These are phyloP conservation scores for Zaprionus lineosus DNA, from an alignment of 2,888 invertebrate species.

Conservation along the genomic window DNA sequence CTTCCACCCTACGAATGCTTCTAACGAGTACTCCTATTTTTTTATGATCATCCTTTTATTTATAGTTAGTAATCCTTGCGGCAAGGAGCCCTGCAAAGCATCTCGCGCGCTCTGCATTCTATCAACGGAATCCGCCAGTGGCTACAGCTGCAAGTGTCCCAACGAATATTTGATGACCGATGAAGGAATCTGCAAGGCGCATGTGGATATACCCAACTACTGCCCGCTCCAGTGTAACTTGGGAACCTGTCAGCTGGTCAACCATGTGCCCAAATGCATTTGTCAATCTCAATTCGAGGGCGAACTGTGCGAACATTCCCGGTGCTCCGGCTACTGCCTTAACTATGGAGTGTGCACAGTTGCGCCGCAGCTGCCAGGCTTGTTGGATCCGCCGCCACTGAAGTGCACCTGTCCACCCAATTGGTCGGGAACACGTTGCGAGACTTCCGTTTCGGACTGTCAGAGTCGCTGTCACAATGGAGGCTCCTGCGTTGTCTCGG, in stretches of 20 bases:
- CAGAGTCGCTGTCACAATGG: conserved; percentile 85
- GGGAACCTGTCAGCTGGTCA: conserved; percentile 85
- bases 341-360: conserved; percentile 86
- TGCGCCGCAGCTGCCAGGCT: conserved; percentile 77
- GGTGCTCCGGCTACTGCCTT: conserved; percentile 87
- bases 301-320: conserved; percentile 87
- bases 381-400: conserved; percentile 78
- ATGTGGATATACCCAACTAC: conserved; percentile 79
- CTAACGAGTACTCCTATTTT: neutral
- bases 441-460: conserved; percentile 85
- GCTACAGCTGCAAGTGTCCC: conserved; percentile 85
- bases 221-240: conserved; percentile 86
- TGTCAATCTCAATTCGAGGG: conserved; percentile 87
- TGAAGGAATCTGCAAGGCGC: conserved; percentile 74
- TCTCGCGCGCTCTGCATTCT: conserved; percentile 86
- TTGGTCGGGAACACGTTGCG: conserved; percentile 87
- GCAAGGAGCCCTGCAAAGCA: conserved; percentile 85
- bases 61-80: conserved; percentile 85
- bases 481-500: conserved; percentile 84
- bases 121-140: conserved; percentile 82
- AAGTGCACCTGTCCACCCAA: conserved; percentile 86
- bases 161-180: conserved; percentile 83
- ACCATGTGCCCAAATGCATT: conserved; percentile 85
- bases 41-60: neutral
- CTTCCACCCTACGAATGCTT: no score